phyloP scores from a whole-genome alignment of 2,113 vertebrate genomes.

The Anser brachyrhynchus region DNA sequence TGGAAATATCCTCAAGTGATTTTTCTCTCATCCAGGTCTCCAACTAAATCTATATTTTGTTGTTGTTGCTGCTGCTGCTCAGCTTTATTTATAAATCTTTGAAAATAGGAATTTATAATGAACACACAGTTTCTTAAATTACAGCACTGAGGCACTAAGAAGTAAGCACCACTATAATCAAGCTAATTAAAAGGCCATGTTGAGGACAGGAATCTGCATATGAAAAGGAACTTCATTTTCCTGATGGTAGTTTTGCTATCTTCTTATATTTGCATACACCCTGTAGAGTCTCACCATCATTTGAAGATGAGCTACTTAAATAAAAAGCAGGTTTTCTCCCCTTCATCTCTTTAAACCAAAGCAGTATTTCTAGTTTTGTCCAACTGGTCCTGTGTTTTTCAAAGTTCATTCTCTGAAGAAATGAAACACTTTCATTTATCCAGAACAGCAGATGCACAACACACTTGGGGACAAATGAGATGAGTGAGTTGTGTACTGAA shows the following conservation, averaged over 20 bases:
- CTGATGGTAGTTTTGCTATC: constrained; percentile 42
- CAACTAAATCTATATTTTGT: background rate
- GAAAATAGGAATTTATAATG: constrained; percentile 45
- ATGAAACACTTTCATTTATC: constrained; percentile 48
- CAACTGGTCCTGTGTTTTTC: constrained; percentile 44
- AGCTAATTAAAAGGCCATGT: constrained; percentile 61
- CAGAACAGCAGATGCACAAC: constrained; percentile 47
- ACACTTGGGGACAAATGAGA: constrained; percentile 59
- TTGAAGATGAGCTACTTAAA: constrained; percentile 46
- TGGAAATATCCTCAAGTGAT: constrained; percentile 31
- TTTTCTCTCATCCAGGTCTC: constrained; percentile 29
- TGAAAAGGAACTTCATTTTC: constrained; percentile 59
- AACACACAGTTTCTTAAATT: constrained; percentile 46
- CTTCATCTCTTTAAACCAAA: constrained; percentile 58
- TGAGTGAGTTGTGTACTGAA: constrained; percentile 57
- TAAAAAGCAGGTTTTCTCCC: background rate
- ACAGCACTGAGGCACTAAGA: constrained; percentile 26
- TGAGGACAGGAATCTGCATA: constrained; percentile 54
- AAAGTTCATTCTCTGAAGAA: constrained; percentile 50
- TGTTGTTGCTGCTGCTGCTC: background rate
- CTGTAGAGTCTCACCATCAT: constrained; percentile 13
- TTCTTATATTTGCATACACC: constrained; percentile 45
- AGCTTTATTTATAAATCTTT: constrained; percentile 55
- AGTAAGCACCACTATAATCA: constrained; percentile 56
- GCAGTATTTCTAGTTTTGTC: constrained; percentile 18